Evolutionary conservation across 2,113 vertebrate genomes (phyloP), one percentile per base, ranked within the genome.

Genomic region (Candoia aspera): DNA sequence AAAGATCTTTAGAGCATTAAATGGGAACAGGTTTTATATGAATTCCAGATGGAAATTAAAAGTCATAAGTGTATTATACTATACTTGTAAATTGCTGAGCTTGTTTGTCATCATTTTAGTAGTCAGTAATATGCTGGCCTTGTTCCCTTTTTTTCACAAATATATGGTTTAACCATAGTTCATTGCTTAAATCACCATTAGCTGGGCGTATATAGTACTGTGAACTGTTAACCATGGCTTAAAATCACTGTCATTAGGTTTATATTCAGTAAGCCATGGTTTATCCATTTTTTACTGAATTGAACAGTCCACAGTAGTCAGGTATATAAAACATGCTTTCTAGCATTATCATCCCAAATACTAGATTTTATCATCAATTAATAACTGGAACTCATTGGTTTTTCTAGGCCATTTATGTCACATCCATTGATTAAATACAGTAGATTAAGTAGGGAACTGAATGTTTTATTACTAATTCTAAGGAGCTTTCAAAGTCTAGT

Each of bases 31-130:
- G 19, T 89, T 95, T 94, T 90, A 3, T 87, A 2, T 59, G 0
- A 68, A 0, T 91, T 94, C 79, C 87, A 62, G 21, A 5, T 21
- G 86, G 89, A 90, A 87, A 84, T 86, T 88, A 73, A 87, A 91
- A 86, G 55, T 60, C 49, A 29, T 62, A 12, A 60, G 26, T 59
- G 21, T 88, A 88, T 83, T 90, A 57, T 83, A 9, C 29, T 54
- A 21, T 60, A n/a, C 64, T 93, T 86, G 59, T 87, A n/a, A 54
- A 23, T 46, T 93, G 42, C 55, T 83, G n/a, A 79, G 8, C n/a
- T 86, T 86, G 54, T 59, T 55, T 87, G 37, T 83, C 62, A 57
- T 90, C n/a, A 12, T 93, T 55, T 85, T 21, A 15, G 42, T 79
- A 83, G 42, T 83, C 62, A 60, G 33, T 0, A 92, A 79, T 26